Percentiles rank a stretch among this genome's conserved stretches.
Evolutionary conservation across 2,797 vertebrate species (phyloP).

Genomic region (Dendrocincla tyrannina): DNA sequence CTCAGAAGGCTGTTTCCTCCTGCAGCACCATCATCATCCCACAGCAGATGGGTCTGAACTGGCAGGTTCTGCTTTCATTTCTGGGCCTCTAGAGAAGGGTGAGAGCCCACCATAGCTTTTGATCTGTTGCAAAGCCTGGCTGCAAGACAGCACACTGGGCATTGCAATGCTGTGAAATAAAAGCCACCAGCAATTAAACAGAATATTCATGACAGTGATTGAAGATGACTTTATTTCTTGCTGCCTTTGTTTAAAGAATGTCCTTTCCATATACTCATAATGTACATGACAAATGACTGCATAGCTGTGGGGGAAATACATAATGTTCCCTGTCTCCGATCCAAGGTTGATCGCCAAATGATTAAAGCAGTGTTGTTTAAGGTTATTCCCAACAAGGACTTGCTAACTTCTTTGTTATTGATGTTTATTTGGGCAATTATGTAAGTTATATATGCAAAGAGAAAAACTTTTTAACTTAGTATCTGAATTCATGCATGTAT

Average conservation of each 20-base stretch:
- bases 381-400: neutral
- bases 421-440: neutral
- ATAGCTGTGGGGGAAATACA: neutral
- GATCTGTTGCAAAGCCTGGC: neutral
- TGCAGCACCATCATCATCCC: fast-evolving
- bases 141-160: neutral
- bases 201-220: constrained; percentile 20
- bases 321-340: neutral
- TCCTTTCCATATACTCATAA: neutral
- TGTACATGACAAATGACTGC: neutral
- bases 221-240: constrained; percentile 19
- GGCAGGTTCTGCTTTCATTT: neutral
- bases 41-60: neutral
- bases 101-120: neutral
- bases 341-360: neutral
- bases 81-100: neutral
- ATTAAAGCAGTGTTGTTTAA: constrained; percentile 26
- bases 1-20: neutral
- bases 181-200: constrained; percentile 22
- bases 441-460: neutral
- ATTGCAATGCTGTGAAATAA: neutral
- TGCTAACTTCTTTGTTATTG: neutral
- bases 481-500: neutral
- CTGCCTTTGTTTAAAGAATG: constrained; percentile 15
- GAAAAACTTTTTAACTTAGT: neutral